Evolutionary conservation across 2,113 vertebrate genomes (phyloP).

Genomic region (Scartelaos histophorus): DNA sequence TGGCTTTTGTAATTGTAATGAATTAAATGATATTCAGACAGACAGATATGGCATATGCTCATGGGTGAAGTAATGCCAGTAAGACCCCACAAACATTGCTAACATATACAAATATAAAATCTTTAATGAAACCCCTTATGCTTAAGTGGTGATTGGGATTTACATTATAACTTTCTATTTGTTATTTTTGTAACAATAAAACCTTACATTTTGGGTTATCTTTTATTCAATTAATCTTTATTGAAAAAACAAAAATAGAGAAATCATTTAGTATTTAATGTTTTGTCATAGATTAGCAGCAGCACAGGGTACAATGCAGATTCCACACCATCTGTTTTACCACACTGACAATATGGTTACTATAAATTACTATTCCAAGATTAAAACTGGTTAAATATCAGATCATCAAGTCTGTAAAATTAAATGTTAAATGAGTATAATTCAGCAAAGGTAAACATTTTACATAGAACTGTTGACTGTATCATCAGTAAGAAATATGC

Average conservation of each 20-base stretch:
- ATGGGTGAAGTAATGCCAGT: slow-evolving; percentile 21
- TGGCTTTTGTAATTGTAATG: slow-evolving; percentile 65
- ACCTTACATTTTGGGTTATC: not conserved
- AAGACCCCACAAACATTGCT: slow-evolving; percentile 26
- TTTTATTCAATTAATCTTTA: not conserved
- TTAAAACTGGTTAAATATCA: not conserved
- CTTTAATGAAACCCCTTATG: not conserved
- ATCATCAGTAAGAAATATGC: too few species aligned
- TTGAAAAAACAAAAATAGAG: not conserved
- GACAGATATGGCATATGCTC: slow-evolving; percentile 54
- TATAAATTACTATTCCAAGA: too few species aligned
- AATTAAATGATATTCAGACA: slow-evolving; percentile 18
- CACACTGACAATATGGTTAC: too few species aligned
- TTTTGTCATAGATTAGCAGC: too few species aligned
- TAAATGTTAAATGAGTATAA: too few species aligned
- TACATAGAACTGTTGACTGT: not conserved
- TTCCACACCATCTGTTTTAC: too few species aligned
- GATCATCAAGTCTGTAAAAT: not conserved
- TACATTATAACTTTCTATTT: not conserved
- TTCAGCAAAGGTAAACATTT: too few species aligned
- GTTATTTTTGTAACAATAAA: not conserved
- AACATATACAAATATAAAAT: too few species aligned
- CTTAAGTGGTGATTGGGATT: not conserved
- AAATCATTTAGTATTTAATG: too few species aligned
- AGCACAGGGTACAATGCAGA: too few species aligned